Base-by-base conservation (phyloP, 2,888 invertebrate species). In the Euproctis similis region DNA sequence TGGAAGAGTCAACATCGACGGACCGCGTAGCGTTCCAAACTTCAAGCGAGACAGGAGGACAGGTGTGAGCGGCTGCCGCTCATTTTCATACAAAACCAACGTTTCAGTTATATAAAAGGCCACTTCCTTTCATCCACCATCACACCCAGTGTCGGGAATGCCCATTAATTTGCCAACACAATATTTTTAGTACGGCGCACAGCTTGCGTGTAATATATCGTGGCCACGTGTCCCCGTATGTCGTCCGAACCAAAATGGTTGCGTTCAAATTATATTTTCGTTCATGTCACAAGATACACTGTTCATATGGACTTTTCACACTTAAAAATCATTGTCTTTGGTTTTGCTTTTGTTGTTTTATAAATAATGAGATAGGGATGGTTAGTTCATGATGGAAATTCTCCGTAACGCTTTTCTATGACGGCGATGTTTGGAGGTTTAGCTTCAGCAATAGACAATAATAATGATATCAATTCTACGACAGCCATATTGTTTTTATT, bases 111-210 rank as follows among this genome's bases (percentile, higher is more conserved):
- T 81, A n/a, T n/a, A n/a, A 80, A 82, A 81, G 81, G 81, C 77
- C 80, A 80, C 77, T 80, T 81, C 80, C 84, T 82, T 82, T 82
- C 82, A 81, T 81, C 84, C 84, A 78, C 73, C 77, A n/a, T n/a
- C n/a, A n/a, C 65, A 74, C 76, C 84, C 70, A 82, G 77, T 65
- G 76, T 73, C 75, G 76, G 67, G 84, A 84, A 84, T 84, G 84
- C 84, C 82, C 84, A 84, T 84, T 84, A 84, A 84, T 84, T 84
- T 84, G 84, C 84, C 84, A 84, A 82, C 84, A 82, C 82, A 84
- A 84, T 84, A 84, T 84, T 84, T 84, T 84, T 84, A 84, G 84
- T 84, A 67, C 74, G 69, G n/a, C n/a, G n/a, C n/a, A n/a, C 81
- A 75, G 74, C 77, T 73, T 73, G 82, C 74, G 76, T 78, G 82